Evolutionary conservation across 2,113 vertebrate species (phyloP).

Genomic region (Tringa solitaria): DNA sequence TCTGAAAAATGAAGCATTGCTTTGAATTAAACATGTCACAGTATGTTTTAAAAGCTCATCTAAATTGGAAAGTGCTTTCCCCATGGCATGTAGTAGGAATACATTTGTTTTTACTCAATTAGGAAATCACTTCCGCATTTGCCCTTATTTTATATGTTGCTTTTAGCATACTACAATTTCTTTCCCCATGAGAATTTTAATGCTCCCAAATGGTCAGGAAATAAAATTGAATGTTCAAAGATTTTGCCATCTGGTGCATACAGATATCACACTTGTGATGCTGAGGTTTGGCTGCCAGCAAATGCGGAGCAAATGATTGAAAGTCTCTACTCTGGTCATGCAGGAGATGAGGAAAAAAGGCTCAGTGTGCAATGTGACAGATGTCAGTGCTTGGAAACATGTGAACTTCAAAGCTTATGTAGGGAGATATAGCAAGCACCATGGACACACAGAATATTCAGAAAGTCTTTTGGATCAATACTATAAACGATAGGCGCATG

Average conservation of each 20-base stretch:
- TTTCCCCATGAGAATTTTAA: conserved; percentile 63
- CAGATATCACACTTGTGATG: conserved; percentile 41
- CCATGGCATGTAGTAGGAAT: conserved; percentile 25
- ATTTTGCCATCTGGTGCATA: conserved; percentile 65
- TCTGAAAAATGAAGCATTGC: conserved; percentile 8
- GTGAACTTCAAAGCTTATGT: background rate
- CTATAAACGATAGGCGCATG: background rate
- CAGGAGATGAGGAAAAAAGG: background rate
- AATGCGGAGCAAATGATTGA: background rate
- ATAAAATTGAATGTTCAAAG: conserved; percentile 65
- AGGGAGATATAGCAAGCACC: background rate
- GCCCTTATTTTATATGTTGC: conserved; percentile 48
- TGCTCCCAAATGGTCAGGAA: conserved; percentile 62
- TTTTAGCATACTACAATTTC: conserved; percentile 38
- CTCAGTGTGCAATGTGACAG: background rate
- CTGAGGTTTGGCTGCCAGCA: conserved; percentile 46
- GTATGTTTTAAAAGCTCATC: conserved; percentile 40
- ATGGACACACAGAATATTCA: background rate
- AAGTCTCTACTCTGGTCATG: background rate
- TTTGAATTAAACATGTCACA: conserved; percentile 16
- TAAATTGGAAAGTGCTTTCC: background rate
- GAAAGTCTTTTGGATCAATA: background rate
- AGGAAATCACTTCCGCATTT: conserved; percentile 68
- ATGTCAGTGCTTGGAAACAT: background rate
- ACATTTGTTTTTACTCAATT: conserved; percentile 70